Conservation (phyloP, 2,888 invertebrate genomes). For the Campoplex capitator region DNA sequence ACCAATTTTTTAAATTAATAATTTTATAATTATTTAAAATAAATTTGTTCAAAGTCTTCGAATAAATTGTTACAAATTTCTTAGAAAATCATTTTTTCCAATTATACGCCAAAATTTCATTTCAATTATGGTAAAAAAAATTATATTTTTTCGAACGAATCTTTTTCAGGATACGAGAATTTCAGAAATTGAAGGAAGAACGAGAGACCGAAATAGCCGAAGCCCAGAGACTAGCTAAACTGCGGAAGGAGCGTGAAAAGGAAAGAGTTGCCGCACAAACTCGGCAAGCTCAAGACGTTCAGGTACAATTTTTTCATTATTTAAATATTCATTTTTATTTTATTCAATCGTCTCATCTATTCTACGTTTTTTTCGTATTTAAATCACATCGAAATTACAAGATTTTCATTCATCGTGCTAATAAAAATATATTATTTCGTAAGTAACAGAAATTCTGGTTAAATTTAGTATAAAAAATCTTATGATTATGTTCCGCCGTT, state of each 20-base stretch:
- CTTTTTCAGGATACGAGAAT: conserved; percentile 86
- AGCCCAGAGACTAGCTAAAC: conserved; percentile 86
- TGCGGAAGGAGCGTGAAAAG: conserved; percentile 88
- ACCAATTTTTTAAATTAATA: too few relatives aligned
- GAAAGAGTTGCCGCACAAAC: conserved; percentile 75
- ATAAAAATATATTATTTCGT: neutral
- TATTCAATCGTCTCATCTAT: neutral
- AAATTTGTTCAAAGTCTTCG: too few relatives aligned
- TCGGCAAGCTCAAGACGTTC: conserved; percentile 73
- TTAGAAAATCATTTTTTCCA: neutral
- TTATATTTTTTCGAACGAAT: neutral
- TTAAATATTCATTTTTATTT: neutral
- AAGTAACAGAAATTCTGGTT: too few relatives aligned
- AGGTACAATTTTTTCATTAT: conserved; percentile 69
- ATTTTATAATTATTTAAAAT: too few relatives aligned
- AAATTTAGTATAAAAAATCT: too few relatives aligned
- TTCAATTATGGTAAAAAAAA: neutral
- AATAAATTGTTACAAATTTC: too few relatives aligned
- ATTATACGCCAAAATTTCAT: neutral
- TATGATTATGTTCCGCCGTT: too few relatives aligned
- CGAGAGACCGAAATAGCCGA: conserved; percentile 87
- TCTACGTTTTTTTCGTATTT: neutral
- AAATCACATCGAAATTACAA: too few relatives aligned
- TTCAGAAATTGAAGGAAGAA: conserved; percentile 87
- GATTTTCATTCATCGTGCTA: neutral